Evolutionary conservation across 2,888 invertebrate genomes (phyloP).

Genomic region (Craniophora ligustri): DNA sequence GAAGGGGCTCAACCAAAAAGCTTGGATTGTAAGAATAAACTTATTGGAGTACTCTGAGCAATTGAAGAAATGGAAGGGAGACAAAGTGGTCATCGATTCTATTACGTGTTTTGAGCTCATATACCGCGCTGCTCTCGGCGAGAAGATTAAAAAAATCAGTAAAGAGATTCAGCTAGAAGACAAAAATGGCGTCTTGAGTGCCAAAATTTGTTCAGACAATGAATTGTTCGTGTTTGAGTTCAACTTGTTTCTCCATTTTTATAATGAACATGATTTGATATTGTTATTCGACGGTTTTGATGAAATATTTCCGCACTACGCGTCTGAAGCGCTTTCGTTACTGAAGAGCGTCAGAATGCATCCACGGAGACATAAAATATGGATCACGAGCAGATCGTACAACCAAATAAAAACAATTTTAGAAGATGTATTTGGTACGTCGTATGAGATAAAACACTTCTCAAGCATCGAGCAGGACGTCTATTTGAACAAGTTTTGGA

Average conservation of each 20-base stretch:
- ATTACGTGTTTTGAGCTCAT: conserved; percentile 10
- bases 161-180: background rate
- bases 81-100: background rate
- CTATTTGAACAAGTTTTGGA: conserved; percentile 23
- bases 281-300: conserved; percentile 50
- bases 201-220: conserved; percentile 8
- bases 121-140: conserved; percentile 3
- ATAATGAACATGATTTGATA: conserved; percentile 25
- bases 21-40: conserved; percentile 41
- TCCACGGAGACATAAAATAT: conserved; percentile 14
- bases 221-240: conserved; percentile 8
- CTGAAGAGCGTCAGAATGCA: conserved; percentile 2
- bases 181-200: background rate
- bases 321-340: conserved; percentile 18
- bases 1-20: conserved; percentile 7
- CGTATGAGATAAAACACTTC: conserved; percentile 9
- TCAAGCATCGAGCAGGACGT: conserved; percentile 4
- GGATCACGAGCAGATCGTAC: conserved; percentile 44
- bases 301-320: conserved; percentile 44
- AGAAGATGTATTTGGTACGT: conserved; percentile 9
- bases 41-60: conserved; percentile 21
- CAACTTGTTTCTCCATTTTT: conserved; percentile 37
- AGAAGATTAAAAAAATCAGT: background rate
- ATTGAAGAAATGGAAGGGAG: conserved; percentile 24
- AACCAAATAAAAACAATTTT: conserved; percentile 19